Evolutionary conservation across 2,113 vertebrate genomes (phyloP).

Genomic region (Deroptyus accipitrinus): DNA sequence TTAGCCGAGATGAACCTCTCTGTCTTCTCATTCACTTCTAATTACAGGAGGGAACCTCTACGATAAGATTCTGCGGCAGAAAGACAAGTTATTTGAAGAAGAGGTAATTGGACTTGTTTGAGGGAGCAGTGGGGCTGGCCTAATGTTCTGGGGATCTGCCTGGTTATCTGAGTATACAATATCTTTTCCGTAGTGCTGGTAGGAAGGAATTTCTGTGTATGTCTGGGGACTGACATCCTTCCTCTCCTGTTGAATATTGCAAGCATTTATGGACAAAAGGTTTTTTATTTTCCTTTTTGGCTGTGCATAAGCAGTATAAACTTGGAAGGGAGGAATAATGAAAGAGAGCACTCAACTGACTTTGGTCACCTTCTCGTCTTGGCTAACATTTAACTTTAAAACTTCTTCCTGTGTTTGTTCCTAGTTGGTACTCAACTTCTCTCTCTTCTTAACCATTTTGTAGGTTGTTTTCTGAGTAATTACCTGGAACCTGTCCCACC

Average conservation of each 20-base stretch:
- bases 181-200: not conserved
- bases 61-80: slow-evolving; percentile 94
- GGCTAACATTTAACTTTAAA: not conserved
- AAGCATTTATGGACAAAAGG: not conserved
- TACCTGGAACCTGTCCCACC: not conserved
- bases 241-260: not conserved
- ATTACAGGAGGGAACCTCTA: slow-evolving; percentile 93
- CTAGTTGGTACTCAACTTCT: not conserved
- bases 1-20: slow-evolving; percentile 2
- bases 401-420: not conserved
- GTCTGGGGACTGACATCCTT: not conserved
- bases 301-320: not conserved
- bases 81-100: slow-evolving; percentile 89
- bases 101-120: slow-evolving; percentile 79
- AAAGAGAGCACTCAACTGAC: not conserved
- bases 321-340: not conserved
- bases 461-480: not conserved
- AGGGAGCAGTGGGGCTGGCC: not conserved
- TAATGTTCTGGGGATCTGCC: not conserved
- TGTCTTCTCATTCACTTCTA: slow-evolving; percentile 30
- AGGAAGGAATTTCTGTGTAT: slow-evolving; percentile 9
- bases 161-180: not conserved
- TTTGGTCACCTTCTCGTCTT: not conserved
- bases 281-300: not conserved
- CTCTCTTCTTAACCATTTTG: not conserved